Base-by-base conservation (phyloP, 2,113 vertebrate genomes). In the Strigops habroptila region DNA sequence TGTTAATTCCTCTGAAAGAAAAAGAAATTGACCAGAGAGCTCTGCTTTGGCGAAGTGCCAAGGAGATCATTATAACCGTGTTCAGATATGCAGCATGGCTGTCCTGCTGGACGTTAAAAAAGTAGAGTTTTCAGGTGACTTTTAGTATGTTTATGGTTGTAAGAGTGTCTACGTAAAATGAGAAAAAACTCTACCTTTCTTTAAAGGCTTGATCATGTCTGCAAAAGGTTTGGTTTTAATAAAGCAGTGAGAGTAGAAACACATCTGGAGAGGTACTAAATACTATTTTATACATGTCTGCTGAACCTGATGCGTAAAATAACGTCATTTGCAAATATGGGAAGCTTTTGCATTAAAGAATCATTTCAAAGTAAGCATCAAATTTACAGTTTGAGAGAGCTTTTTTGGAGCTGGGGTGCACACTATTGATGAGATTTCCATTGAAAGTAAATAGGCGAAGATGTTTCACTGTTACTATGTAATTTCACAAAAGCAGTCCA, bases 1-100 rank as follows among this genome's bases (percentile, higher is more conserved):
- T 10, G 2, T 24, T 44, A 53, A 31, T 2, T 1, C 13, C 57
- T 37, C 53, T 27, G n/a, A 88, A 57, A 25, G 27, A 14, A 30
- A 57, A 70, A 68, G 4, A 48, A 62, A n/a, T 3, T 6, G 57
- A 39, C 6, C 18, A 28, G 13, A 30, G 46, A 14, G 28, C 28
- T 75, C 13, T n/a, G 0, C 43, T 6, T 12, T 0, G 11, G 27
- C 10, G 3, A 1, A 44, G 2, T 39, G 48, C 67, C 3, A 2
- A 7, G 28, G 14, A 18, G 10, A 12, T 44, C 18, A 0, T 35
- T 8, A 52, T 43, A 7, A 49, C 10, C 7, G 0, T 3, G 5
- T 41, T 75, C 15, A 33, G 3, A 41, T 48, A 7, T 7, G 10
- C n/a, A 65, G 9, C 5, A 0, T 8, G 37, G 14, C n/a, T 52